These are phyloP conservation scores for Collichthys lucidus DNA, from an alignment of 2,113 vertebrate genomes.

Conservation along the genomic window DNA sequence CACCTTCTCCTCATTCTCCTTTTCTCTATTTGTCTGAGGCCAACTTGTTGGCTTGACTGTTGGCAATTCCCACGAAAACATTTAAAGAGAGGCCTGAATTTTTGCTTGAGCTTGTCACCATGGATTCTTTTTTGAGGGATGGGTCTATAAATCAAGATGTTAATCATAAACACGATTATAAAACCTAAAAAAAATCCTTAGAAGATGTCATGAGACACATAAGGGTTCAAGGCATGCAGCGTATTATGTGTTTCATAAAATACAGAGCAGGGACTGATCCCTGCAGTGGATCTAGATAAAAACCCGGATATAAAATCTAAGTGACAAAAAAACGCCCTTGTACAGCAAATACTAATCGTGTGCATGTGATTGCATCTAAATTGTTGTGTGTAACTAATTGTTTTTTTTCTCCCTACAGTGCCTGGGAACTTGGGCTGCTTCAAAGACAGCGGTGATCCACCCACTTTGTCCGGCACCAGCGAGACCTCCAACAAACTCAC, in stretches of 20 bases:
- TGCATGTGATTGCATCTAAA: neutral
- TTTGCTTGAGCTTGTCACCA: constrained; percentile 34
- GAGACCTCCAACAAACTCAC: constrained; percentile 96
- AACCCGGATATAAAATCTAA: neutral
- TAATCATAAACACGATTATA: constrained; percentile 30
- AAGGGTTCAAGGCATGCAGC: neutral
- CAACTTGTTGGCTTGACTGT: constrained; percentile 43
- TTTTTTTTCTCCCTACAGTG: constrained; percentile 83
- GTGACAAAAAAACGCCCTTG: neutral
- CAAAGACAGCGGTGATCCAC: constrained; percentile 94
- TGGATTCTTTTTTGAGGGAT: constrained; percentile 17
- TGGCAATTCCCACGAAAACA: constrained; percentile 43
- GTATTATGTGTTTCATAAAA: neutral
- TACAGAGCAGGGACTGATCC: neutral
- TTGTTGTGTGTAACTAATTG: neutral
- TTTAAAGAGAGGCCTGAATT: constrained; percentile 36
- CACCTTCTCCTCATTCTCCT: neutral
- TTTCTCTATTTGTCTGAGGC: constrained; percentile 6
- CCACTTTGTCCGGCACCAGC: constrained; percentile 90
- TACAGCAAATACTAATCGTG: neutral
- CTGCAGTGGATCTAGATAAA: neutral
- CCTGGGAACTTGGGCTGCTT: constrained; percentile 97
- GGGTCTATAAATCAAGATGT: neutral
- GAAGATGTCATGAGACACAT: neutral
- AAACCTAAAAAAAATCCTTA: neutral